Evolutionary conservation across 2,113 vertebrate genomes (phyloP).

Genomic region (Redunca redunca): DNA sequence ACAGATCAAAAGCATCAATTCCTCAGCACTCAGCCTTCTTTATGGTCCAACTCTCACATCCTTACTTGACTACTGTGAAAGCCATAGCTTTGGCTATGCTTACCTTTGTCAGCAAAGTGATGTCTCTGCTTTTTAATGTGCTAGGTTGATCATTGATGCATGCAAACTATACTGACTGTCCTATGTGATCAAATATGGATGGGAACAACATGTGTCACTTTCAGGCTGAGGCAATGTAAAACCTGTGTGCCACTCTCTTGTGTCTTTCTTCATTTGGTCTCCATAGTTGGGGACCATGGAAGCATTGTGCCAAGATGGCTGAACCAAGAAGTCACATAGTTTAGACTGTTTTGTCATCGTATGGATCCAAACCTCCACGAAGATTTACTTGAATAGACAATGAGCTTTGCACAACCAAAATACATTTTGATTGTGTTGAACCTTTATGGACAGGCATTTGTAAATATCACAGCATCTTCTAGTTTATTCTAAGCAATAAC

Average conservation of each 20-base stretch:
- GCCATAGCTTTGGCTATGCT: neutral
- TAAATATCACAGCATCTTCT: neutral
- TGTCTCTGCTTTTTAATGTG: neutral
- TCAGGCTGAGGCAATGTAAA: neutral
- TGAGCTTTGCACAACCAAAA: neutral
- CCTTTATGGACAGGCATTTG: neutral
- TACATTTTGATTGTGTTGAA: neutral
- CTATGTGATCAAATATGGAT: neutral
- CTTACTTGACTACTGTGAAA: neutral
- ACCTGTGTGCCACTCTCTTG: neutral
- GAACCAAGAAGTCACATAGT: neutral
- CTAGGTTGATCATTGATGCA: neutral
- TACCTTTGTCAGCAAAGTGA: neutral
- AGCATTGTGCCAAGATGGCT: neutral
- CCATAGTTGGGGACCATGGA: neutral
- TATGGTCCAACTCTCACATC: neutral
- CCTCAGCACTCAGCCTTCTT: neutral
- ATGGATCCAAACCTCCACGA: neutral
- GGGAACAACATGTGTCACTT: neutral
- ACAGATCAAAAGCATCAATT: neutral
- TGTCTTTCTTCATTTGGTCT: neutral
- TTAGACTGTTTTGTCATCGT: neutral
- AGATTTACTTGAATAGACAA: neutral
- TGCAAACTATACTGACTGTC: neutral
- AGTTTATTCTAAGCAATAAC: neutral